These are phyloP conservation scores for Tragulus kanchil DNA, from an alignment of 2,113 vertebrate genomes.

Conservation along the genomic window DNA sequence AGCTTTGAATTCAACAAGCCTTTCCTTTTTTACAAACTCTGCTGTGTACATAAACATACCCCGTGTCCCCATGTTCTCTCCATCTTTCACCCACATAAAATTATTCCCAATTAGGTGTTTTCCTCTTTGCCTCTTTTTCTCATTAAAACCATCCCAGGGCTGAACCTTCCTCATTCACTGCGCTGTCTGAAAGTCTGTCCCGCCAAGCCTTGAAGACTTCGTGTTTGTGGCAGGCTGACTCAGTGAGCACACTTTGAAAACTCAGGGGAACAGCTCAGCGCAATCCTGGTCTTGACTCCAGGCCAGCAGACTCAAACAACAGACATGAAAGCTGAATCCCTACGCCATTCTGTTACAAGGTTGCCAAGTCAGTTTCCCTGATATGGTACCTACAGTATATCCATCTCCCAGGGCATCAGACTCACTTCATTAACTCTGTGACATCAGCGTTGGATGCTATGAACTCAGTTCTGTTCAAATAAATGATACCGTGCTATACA, in stretches of 20 bases:
- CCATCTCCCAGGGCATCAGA: conserved; percentile 77
- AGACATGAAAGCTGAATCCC: conserved; percentile 67
- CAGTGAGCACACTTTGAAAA: background rate
- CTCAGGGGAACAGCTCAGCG: conserved; percentile 61
- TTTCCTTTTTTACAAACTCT: conserved; percentile 8
- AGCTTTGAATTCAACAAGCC: conserved; percentile 57
- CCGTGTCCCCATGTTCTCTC: conserved; percentile 31
- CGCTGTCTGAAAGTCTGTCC: background rate
- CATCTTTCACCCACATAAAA: conserved; percentile 44
- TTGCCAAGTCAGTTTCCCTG: conserved; percentile 77
- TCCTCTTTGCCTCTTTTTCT: conserved; percentile 33
- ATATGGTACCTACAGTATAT: conserved; percentile 66
- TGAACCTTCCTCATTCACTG: conserved; percentile 35
- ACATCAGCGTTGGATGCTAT: conserved; percentile 76
- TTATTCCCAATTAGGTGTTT: conserved; percentile 59
- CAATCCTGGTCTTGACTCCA: background rate
- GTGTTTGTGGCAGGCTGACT: background rate
- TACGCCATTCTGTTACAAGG: conserved; percentile 35
- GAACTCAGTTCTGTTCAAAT: conserved; percentile 84
- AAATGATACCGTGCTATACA: conserved; percentile 84
- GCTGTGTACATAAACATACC: conserved; percentile 59
- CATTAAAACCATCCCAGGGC: conserved; percentile 52
- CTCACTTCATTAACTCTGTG: conserved; percentile 83
- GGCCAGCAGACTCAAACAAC: conserved; percentile 65
- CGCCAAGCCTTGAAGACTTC: conserved; percentile 23